Evolutionary conservation across 2,113 vertebrate species (phyloP).

Genomic region (Panurus biarmicus): DNA sequence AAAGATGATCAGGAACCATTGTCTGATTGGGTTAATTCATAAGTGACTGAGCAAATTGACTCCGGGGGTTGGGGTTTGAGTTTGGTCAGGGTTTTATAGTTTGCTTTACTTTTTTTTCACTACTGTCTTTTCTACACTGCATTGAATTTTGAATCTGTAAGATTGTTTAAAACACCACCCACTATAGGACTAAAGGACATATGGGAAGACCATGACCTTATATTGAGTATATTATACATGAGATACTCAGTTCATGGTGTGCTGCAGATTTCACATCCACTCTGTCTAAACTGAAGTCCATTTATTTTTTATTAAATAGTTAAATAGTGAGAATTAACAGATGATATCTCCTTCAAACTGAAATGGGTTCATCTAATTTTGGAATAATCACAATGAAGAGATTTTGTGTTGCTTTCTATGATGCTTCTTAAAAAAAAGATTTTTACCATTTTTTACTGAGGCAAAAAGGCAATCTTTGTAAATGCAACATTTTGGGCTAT

Average conservation of each 20-base stretch:
- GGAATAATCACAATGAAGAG: neutral
- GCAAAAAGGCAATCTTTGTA: slow-evolving; percentile 45
- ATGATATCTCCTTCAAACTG: neutral
- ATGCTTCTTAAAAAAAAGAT: slow-evolving; percentile 6
- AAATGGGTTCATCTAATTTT: neutral
- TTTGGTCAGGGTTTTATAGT: neutral
- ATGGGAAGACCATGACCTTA: neutral
- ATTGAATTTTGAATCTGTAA: neutral
- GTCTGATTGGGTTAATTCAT: too few species aligned
- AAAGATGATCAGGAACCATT: neutral
- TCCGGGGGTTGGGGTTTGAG: neutral
- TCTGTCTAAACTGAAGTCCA: neutral
- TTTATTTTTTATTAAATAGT: neutral
- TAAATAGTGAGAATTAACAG: neutral
- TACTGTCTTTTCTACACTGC: neutral
- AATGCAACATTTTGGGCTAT: slow-evolving; percentile 46
- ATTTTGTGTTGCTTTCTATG: slow-evolving; percentile 6
- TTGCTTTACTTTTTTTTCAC: neutral
- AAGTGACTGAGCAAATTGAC: too few species aligned
- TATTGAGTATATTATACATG: neutral
- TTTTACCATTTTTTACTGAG: slow-evolving; percentile 25
- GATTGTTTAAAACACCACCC: neutral
- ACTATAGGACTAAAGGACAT: neutral
- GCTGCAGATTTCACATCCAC: neutral
- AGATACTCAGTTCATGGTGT: neutral